Percentiles rank a stretch among this genome's conserved stretches.
These are phyloP conservation scores for Proctacanthus coquilletti DNA, from an alignment of 1,140 invertebrate genomes.

Conservation along the genomic window DNA sequence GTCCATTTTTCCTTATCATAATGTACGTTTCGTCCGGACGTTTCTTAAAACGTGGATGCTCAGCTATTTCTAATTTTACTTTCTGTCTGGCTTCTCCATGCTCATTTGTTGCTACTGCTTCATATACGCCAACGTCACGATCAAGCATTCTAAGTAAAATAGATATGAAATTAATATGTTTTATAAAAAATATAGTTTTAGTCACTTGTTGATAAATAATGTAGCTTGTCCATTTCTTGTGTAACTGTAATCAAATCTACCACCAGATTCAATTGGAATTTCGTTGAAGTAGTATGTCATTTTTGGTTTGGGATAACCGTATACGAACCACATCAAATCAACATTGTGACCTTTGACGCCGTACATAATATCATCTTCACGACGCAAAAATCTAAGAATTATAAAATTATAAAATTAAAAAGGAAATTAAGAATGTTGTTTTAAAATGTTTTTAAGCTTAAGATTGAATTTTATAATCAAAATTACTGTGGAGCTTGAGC, in stretches of 20 bases:
- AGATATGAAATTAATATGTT: conserved; percentile 2
- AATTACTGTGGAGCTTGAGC: conserved; percentile 54
- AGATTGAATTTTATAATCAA: too few species aligned
- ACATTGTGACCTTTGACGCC: conserved; percentile 77
- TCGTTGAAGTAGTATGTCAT: conserved; percentile 80
- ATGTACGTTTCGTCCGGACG: conserved; percentile 69
- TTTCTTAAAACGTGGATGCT: conserved; percentile 78
- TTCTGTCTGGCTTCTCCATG: conserved; percentile 76
- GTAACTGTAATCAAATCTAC: conserved; percentile 69
- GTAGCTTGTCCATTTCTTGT: conserved; percentile 79
- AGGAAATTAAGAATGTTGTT: too few species aligned
- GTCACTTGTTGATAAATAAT: conserved; percentile 65
- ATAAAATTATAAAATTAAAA: too few species aligned
- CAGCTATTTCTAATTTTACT: conserved; percentile 73
- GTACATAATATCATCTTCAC: conserved; percentile 71
- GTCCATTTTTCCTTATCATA: conserved; percentile 52
- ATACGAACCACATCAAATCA: conserved; percentile 81
- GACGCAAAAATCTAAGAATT: conserved; percentile 64
- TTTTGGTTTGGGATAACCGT: conserved; percentile 82
- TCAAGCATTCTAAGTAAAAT: conserved; percentile 55
- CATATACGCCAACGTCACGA: conserved; percentile 82
- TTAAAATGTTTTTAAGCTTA: too few species aligned
- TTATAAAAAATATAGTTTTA: conserved; percentile 4
- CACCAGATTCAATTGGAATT: conserved; percentile 61
- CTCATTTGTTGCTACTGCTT: conserved; percentile 83